phyloP scores from a whole-genome alignment of 2,888 invertebrate species.

The Cataglyphis cursor region DNA sequence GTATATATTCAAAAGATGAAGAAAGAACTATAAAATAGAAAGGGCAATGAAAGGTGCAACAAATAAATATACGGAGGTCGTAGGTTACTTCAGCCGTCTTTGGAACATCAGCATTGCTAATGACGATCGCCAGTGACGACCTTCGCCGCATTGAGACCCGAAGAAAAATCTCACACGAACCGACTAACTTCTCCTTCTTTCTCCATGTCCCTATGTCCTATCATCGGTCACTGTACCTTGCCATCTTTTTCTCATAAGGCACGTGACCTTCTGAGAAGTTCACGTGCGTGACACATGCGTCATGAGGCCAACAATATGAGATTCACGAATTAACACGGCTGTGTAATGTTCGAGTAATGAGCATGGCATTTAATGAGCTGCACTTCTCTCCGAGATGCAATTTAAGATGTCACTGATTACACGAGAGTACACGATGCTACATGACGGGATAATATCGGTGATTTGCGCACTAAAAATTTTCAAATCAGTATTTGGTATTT shows the following conservation, averaged over 20 bases:
- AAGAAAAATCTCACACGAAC: conserved; percentile 62
- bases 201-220: neutral
- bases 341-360: conserved; percentile 21
- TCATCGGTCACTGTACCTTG: conserved; percentile 5
- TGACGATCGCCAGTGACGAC: conserved; percentile 71
- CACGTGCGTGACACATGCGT: conserved; percentile 37
- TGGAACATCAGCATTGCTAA: conserved; percentile 83
- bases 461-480: neutral
- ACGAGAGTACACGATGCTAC: neutral
- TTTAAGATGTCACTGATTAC: conserved; percentile 34
- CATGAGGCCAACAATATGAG: conserved; percentile 11
- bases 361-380: conserved; percentile 40
- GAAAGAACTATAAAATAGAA: conserved; percentile 16
- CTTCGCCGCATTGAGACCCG: conserved; percentile 55
- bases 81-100: conserved; percentile 77
- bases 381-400: conserved; percentile 30
- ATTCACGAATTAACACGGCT: conserved; percentile 53
- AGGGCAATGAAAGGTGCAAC: conserved; percentile 70
- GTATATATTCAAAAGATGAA: neutral
- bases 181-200: conserved; percentile 38
- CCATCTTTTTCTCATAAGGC: conserved; percentile 20
- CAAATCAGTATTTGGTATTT: neutral
- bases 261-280: conserved; percentile 34
- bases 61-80: conserved; percentile 75
- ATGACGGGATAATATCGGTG: neutral